A percentile compares a stretch with the other conserved stretches of the same genome.
phyloP scores from a whole-genome alignment of 2,888 invertebrate genomes.

The Polyommatus iphigenia region DNA sequence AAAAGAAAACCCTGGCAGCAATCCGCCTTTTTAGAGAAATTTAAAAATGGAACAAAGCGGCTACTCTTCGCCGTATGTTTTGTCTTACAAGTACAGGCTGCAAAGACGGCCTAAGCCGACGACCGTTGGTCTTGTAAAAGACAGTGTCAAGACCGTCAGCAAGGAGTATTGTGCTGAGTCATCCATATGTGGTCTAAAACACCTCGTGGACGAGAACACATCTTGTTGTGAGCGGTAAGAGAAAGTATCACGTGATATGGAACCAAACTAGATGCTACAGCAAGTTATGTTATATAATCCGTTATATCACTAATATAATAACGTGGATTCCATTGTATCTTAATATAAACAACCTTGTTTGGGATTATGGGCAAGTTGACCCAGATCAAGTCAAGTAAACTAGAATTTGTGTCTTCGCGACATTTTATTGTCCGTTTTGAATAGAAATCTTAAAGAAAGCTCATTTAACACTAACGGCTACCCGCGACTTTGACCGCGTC shows the following conservation, averaged over 20 bases:
- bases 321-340: conserved; percentile 14
- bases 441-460: background rate
- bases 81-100: conserved; percentile 44
- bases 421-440: background rate
- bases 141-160: conserved; percentile 58
- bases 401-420: background rate
- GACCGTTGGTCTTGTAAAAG: conserved; percentile 52
- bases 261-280: conserved; percentile 40
- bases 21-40: background rate
- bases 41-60: conserved; percentile 37
- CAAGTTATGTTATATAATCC: conserved; percentile 42
- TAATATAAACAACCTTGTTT: conserved; percentile 29
- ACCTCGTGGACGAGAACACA: conserved; percentile 64
- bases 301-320: conserved; percentile 36
- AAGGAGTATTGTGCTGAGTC: conserved; percentile 72
- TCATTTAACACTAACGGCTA: background rate
- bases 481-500: background rate
- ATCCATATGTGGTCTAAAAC: conserved; percentile 72
- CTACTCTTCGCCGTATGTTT: conserved; percentile 39
- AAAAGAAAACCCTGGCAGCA: background rate
- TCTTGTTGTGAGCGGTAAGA: conserved; percentile 66
- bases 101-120: conserved; percentile 45
- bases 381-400: conserved; percentile 6
- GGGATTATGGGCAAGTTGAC: conserved; percentile 12
- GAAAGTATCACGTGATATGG: conserved; percentile 48